These are phyloP conservation scores for Protonemura montana DNA, from an alignment of 2,888 invertebrate species.

Conservation along the genomic window DNA sequence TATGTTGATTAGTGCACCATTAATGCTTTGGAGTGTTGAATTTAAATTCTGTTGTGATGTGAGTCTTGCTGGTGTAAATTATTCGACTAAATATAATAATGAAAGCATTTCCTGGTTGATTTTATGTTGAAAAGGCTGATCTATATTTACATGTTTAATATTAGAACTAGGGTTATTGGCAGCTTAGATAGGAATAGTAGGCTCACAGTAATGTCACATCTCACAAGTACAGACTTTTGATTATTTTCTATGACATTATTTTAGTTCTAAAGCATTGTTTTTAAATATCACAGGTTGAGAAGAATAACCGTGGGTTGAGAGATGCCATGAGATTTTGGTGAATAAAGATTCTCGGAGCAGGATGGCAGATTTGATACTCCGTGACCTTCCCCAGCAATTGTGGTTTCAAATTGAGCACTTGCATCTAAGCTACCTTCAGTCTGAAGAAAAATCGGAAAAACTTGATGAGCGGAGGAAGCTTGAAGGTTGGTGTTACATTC, in stretches of 20 bases:
- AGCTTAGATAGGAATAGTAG: conserved; percentile 27
- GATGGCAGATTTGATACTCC: conserved; percentile 48
- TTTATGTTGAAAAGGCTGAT: neutral
- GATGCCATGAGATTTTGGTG: neutral
- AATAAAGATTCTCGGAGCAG: neutral
- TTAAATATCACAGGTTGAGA: neutral
- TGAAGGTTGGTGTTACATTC: conserved; percentile 69
- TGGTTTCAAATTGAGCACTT: conserved; percentile 77
- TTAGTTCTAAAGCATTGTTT: neutral
- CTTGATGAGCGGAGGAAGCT: conserved; percentile 77
- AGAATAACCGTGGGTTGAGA: neutral
- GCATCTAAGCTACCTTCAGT: conserved; percentile 80
- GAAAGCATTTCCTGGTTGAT: neutral
- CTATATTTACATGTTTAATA: conserved; percentile 29
- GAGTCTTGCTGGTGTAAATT: neutral
- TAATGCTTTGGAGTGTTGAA: neutral
- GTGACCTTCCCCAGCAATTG: conserved; percentile 70
- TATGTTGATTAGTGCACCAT: neutral
- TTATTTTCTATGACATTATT: neutral
- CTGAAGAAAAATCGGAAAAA: conserved; percentile 81
- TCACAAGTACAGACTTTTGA: neutral
- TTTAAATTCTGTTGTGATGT: neutral
- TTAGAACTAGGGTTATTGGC: conserved; percentile 25
- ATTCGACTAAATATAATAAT: neutral
- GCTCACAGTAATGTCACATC: conserved; percentile 18